Percentiles rank a stretch among this genome's conserved stretches.
phyloP scores from a whole-genome alignment of 2,113 vertebrate genomes.

The Trinectes maculatus region DNA sequence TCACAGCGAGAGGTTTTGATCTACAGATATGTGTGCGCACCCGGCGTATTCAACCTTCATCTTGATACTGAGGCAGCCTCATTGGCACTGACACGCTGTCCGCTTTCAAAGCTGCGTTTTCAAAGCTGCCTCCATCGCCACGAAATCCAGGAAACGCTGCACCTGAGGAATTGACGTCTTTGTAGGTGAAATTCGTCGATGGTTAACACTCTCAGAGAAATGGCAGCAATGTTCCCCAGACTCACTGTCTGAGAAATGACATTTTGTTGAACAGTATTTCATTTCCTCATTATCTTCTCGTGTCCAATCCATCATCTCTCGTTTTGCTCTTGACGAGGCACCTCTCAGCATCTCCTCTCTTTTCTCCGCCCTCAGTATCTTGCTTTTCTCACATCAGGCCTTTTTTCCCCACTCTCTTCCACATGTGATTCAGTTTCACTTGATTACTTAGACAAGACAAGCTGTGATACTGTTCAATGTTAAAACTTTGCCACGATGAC shows the following conservation, averaged over 20 bases:
- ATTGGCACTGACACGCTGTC: conserved; percentile 42
- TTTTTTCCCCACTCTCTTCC: background rate
- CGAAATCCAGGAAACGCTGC: conserved; percentile 56
- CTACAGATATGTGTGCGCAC: conserved; percentile 22
- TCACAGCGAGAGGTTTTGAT: conserved; percentile 41
- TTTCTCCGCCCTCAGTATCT: conserved; percentile 42
- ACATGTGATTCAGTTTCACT: conserved; percentile 10
- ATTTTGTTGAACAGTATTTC: conserved; percentile 70
- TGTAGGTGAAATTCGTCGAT: conserved; percentile 67
- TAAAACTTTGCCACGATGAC: too few species aligned
- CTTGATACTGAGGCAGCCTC: conserved; percentile 30
- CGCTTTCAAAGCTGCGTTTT: conserved; percentile 57
- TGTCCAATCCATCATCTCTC: conserved; percentile 54
- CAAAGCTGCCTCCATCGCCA: conserved; percentile 55
- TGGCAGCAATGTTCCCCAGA: conserved; percentile 67
- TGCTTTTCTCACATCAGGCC: background rate
- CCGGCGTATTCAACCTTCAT: conserved; percentile 45
- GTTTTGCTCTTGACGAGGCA: conserved; percentile 34
- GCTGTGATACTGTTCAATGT: too few species aligned
- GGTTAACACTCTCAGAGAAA: conserved; percentile 63
- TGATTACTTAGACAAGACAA: too few species aligned
- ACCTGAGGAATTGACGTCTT: conserved; percentile 62
- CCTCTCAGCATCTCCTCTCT: conserved; percentile 19
- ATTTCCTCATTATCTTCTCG: conserved; percentile 72
- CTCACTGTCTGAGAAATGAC: conserved; percentile 68